Evolutionary conservation across 1,140 invertebrate species (phyloP).

Genomic region (Drosophila tsacasi): DNA sequence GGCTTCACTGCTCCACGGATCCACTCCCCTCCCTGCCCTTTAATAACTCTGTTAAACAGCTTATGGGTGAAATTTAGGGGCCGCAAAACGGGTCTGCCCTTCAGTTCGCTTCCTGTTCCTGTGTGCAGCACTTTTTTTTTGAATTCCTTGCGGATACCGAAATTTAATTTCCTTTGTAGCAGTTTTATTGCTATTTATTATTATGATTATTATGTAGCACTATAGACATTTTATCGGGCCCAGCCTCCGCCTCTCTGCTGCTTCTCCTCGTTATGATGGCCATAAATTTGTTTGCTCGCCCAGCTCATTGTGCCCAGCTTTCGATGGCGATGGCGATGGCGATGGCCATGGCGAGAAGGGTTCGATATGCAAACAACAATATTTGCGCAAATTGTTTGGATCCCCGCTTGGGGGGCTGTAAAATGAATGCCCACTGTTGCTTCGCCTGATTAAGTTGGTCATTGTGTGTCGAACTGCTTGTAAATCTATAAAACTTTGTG

Average conservation of each 20-base stretch:
- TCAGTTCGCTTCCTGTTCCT: slow-evolving; percentile 46
- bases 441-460: slow-evolving; percentile 51
- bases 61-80: slow-evolving; percentile 51
- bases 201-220: slow-evolving; percentile 68
- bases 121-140: slow-evolving; percentile 44
- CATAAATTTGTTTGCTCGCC: slow-evolving; percentile 62
- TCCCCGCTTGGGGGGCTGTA: slow-evolving; percentile 22
- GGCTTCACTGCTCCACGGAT: not conserved
- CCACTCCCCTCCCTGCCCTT: not conserved
- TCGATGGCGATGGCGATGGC: slow-evolving; percentile 1
- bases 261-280: slow-evolving; percentile 42
- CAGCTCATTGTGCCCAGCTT: slow-evolving; percentile 44
- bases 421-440: slow-evolving; percentile 61
- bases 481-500: slow-evolving; percentile 64
- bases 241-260: not conserved
- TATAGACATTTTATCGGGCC: slow-evolving; percentile 31
- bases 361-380: slow-evolving; percentile 68
- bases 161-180: slow-evolving; percentile 69
- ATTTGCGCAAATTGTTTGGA: slow-evolving; percentile 63
- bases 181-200: slow-evolving; percentile 69
- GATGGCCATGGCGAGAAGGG: slow-evolving; percentile 37
- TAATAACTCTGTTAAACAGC: slow-evolving; percentile 66
- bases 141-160: slow-evolving; percentile 60
- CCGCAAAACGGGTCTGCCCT: slow-evolving; percentile 26
- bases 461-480: slow-evolving; percentile 52